These are phyloP conservation scores for Catocala nupta DNA, from an alignment of 2,888 invertebrate genomes.

Conservation along the genomic window DNA sequence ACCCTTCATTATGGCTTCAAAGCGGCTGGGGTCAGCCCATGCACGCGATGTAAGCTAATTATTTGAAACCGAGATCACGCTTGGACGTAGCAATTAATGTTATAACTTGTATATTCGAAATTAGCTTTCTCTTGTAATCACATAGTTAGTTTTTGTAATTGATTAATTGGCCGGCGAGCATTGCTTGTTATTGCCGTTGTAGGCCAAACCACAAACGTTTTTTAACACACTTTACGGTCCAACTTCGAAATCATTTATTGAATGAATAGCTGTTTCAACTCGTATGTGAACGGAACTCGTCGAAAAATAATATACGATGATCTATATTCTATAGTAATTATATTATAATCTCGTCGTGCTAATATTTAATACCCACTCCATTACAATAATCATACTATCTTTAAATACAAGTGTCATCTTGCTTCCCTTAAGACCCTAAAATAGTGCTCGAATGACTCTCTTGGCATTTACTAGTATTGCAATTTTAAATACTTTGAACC, in stretches of 20 bases:
- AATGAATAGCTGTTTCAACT: too few relatives aligned
- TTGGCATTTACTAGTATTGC: conserved; percentile 43
- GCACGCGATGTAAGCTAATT: conserved; percentile 57
- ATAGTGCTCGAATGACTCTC: conserved; percentile 39
- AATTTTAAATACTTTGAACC: conserved; percentile 50
- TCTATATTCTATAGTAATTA: too few relatives aligned
- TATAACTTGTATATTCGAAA: conserved; percentile 48
- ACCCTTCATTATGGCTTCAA: conserved; percentile 83
- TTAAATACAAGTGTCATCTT: conserved; percentile 6
- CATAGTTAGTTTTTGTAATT: conserved; percentile 53
- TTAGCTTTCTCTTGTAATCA: conserved; percentile 60
- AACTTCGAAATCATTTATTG: neutral
- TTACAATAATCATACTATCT: too few relatives aligned
- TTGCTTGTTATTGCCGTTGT: conserved; percentile 22
- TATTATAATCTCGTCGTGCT: too few relatives aligned
- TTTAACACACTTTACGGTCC: conserved; percentile 9
- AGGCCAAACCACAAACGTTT: conserved; percentile 10
- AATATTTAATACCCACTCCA: too few relatives aligned
- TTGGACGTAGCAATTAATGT: conserved; percentile 58
- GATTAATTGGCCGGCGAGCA: conserved; percentile 44
- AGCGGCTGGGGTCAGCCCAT: conserved; percentile 56
- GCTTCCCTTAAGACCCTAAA: conserved; percentile 14
- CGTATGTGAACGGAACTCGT: too few relatives aligned
- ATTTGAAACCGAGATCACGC: conserved; percentile 59
- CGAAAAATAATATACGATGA: neutral